These are phyloP conservation scores for Thecophora atra DNA, from an alignment of 2,888 invertebrate genomes.

Conservation along the genomic window DNA sequence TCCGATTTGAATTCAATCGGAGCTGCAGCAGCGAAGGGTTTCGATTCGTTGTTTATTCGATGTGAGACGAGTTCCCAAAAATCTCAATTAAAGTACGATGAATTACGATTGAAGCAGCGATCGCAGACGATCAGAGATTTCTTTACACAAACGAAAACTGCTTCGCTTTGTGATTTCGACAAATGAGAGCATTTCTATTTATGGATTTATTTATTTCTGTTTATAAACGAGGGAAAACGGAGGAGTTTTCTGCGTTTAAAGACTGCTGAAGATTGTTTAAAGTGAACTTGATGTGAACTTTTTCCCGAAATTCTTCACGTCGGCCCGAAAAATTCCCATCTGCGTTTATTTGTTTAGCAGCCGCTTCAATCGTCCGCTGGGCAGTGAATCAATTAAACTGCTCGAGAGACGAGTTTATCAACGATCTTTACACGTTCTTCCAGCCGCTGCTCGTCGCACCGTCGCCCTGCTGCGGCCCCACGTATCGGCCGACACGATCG, in stretches of 20 bases:
- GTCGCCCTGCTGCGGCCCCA: not conserved
- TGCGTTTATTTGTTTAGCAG: no score
- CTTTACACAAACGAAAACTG: not conserved
- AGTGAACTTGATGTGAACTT: no score
- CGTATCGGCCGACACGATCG: slow-evolving; percentile 26
- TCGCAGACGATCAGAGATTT: not conserved
- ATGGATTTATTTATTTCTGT: not conserved
- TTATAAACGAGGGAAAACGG: no score
- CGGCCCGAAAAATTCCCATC: no score
- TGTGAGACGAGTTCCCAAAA: no score
- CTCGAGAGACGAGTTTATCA: not conserved
- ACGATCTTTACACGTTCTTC: not conserved
- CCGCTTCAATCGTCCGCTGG: not conserved
- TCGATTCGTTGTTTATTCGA: not conserved
- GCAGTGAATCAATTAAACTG: not conserved
- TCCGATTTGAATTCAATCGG: not conserved
- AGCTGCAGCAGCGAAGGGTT: not conserved
- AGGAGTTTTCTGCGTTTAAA: no score
- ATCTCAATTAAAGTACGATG: not conserved
- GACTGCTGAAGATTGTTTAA: no score
- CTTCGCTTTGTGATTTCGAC: not conserved
- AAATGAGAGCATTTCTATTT: not conserved
- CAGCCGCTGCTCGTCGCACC: not conserved
- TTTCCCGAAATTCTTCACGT: no score
- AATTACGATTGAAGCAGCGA: not conserved